Base-by-base conservation (phyloP, 2,113 vertebrate genomes). In the Phyllostomus hastatus region DNA sequence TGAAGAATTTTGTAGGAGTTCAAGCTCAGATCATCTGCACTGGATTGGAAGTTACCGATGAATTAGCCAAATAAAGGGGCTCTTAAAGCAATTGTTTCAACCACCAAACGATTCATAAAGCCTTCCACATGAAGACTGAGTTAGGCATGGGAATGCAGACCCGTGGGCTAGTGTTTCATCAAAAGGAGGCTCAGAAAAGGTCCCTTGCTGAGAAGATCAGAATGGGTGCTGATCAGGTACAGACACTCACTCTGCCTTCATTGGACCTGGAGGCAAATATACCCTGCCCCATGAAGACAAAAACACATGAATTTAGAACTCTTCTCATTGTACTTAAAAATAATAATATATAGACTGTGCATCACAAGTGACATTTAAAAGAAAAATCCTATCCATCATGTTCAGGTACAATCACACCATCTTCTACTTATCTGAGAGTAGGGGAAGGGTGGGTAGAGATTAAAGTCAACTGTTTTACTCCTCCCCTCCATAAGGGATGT, bases 101-200 rank as follows among this genome's bases (percentile, higher is more conserved):
- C 24, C 7, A 57, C 19, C 7, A 43, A 79, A 61, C 8, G 43
- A 7, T 76, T 10, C 41, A 91, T 10, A 69, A 89, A 33, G 1
- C 7, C 20, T 66, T 14, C 75, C 11, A 28, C 1, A 0, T 76
- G 7, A 10, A 91, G 22, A 61, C 8, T n/a, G 35, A 26, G 1
- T 31, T 15, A 61, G 10, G 10, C 8, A 69, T 19, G 0, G 2
- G 0, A 48, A 16, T 17, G 31, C 16, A 15, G 4, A 67, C 33
- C 28, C 9, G 10, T 15, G 7, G 22, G 6, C 3, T 15, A 26
- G 28, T 11, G 11, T 46, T 85, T 31, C 72, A 64, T 19, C 46
- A 88, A 28, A 88, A 86, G 26, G 35, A 87, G 7, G 22, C 8
- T 24, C 61, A 3, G 4, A 7, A 38, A 69, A 79, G n/a, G 5